Percentiles rank a stretch among this genome's conserved stretches.
phyloP scores from a whole-genome alignment of 35 echinoderm and acorn worm genomes.

The Eucidaris tribuloides region DNA sequence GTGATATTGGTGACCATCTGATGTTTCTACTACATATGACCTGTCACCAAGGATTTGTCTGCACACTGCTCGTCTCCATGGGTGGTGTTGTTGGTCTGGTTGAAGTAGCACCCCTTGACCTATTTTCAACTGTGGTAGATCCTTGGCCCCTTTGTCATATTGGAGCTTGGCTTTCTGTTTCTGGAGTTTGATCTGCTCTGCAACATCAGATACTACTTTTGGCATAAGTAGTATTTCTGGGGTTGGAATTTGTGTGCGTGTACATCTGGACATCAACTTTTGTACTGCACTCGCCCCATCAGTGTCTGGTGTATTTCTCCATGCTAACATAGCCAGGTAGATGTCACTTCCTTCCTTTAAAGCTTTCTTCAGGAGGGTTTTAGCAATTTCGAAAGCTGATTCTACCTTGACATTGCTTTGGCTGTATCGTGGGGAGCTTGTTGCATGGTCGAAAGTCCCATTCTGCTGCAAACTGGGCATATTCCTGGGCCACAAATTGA shows the following conservation, averaged over 20 bases:
- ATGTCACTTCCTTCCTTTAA: slow-evolving; percentile 41
- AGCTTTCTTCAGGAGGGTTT: slow-evolving; percentile 66
- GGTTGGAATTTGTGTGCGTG: slow-evolving; percentile 43
- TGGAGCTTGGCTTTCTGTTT: slow-evolving; percentile 66
- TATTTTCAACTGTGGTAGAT: slow-evolving; percentile 64
- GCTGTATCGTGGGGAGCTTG: slow-evolving; percentile 43
- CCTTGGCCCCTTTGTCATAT: slow-evolving; percentile 62
- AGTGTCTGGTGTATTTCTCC: slow-evolving; percentile 60
- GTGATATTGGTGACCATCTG: slow-evolving; percentile 31
- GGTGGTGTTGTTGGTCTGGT: slow-evolving; percentile 18
- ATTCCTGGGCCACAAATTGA: slow-evolving; percentile 39
- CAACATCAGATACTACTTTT: slow-evolving; percentile 32
- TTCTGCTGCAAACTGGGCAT: slow-evolving; percentile 22
- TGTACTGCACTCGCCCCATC: slow-evolving; percentile 60
- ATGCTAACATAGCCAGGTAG: slow-evolving; percentile 57
- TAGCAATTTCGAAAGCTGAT: slow-evolving; percentile 54
- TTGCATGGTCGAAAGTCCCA: slow-evolving; percentile 56
- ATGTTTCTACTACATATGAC: slow-evolving; percentile 59
- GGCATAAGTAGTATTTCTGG: slow-evolving; percentile 57
- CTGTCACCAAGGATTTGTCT: slow-evolving; percentile 17
- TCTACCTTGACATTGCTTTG: slow-evolving; percentile 73
- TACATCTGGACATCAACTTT: slow-evolving; percentile 69
- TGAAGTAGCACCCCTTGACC: slow-evolving; percentile 65
- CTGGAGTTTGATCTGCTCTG: slow-evolving; percentile 50
- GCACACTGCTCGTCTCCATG: slow-evolving; percentile 47